These are phyloP conservation scores for Zootoca vivipara DNA, from an alignment of 2,113 vertebrate species.

Conservation along the genomic window DNA sequence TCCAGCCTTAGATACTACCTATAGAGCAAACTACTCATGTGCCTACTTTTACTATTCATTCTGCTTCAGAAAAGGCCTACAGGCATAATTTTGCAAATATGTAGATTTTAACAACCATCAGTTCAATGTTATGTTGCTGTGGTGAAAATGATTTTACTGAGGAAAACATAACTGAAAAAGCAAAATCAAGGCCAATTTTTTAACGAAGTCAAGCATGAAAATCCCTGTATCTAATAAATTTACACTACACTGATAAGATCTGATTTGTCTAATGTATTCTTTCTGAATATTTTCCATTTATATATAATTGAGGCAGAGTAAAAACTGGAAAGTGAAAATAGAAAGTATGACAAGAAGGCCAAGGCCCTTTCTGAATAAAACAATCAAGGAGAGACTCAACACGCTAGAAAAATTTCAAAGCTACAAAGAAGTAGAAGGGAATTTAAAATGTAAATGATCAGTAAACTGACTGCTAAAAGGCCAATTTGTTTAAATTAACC, in stretches of 20 bases:
- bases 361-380: accelerated
- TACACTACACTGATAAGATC: accelerated
- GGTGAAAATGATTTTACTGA: not conserved
- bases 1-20: not conserved
- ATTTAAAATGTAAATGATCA: conserved; percentile 44
- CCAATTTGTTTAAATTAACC: conserved; percentile 64
- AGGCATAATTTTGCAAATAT: not conserved
- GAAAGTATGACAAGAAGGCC: accelerated
- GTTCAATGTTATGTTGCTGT: not conserved
- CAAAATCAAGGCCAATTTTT: not conserved
- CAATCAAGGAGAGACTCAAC: not conserved
- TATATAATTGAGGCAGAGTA: accelerated
- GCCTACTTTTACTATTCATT: not conserved
- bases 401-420: not conserved
- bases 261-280: not conserved
- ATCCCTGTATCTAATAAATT: accelerated
- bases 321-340: not conserved
- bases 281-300: not conserved
- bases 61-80: not conserved
- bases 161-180: not conserved
- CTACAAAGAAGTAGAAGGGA: conserved; percentile 6
- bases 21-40: not conserved
- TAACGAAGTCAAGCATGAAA: not conserved
- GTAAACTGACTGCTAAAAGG: conserved; percentile 61
- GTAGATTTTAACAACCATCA: not conserved